Evolutionary conservation across 2,797 vertebrate species (phyloP).

Genomic region (Hydrolagus colliei): DNA sequence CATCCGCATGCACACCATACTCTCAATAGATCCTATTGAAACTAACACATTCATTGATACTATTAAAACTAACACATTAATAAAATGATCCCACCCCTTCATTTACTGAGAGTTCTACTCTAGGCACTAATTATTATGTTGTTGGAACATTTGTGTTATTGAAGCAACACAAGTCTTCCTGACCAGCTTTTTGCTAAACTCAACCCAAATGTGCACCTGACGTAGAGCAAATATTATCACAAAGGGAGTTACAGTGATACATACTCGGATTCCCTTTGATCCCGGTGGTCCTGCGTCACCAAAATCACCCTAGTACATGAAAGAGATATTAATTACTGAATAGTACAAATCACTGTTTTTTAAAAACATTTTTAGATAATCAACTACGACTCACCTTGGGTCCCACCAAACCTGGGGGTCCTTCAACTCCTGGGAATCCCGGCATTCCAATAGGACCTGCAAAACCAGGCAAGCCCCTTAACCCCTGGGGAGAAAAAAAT

Average conservation of each 20-base stretch:
- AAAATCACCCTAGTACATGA: constrained; percentile 65
- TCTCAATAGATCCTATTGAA: too few relatives aligned
- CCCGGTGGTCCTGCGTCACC: constrained; percentile 76
- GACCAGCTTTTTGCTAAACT: too few relatives aligned
- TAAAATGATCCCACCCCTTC: too few relatives aligned
- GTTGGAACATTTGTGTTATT: too few relatives aligned
- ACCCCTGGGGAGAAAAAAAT: constrained; percentile 62
- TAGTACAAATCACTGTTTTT: background rate
- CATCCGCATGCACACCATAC: too few relatives aligned
- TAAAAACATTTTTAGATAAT: background rate
- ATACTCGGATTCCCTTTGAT: constrained; percentile 85
- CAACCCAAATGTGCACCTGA: too few relatives aligned
- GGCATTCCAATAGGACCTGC: constrained; percentile 91
- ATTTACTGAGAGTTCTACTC: too few relatives aligned
- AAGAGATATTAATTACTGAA: constrained; percentile 25
- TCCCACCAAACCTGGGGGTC: constrained; percentile 74
- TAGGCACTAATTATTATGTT: too few relatives aligned
- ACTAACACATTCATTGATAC: too few relatives aligned
- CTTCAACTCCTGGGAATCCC: constrained; percentile 87
- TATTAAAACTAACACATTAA: too few relatives aligned
- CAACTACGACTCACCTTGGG: constrained; percentile 62
- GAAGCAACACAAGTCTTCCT: too few relatives aligned
- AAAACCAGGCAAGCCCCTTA: constrained; percentile 79
- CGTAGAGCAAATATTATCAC: too few relatives aligned
- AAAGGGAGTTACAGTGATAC: constrained; percentile 40